Evolutionary conservation across 2,797 vertebrate species (phyloP).

Genomic region (Protosalanx chinensis): DNA sequence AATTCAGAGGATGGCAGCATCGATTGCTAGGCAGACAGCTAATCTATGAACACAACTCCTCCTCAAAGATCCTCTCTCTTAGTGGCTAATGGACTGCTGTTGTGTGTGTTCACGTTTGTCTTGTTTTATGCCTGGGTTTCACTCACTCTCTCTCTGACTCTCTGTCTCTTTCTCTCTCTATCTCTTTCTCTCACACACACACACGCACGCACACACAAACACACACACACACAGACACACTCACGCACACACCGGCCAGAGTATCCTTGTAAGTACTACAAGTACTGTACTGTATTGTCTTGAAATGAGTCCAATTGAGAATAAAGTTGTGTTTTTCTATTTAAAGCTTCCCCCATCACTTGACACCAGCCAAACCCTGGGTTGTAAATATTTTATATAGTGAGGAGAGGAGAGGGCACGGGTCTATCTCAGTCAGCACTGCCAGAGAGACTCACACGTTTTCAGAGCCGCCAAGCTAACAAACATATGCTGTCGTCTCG

Average conservation of each 20-base stretch:
- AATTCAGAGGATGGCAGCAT: conserved; percentile 25
- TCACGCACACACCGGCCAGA: conserved; percentile 22
- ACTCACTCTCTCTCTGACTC: neutral
- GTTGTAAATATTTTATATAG: conserved; percentile 83
- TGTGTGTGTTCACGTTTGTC: neutral
- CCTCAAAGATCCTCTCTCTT: conserved; percentile 43
- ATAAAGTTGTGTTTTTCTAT: conserved; percentile 81
- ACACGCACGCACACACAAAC: neutral
- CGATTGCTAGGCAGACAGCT: conserved; percentile 43
- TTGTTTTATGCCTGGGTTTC: neutral
- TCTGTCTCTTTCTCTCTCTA: too few relatives aligned
- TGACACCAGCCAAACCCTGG: conserved; percentile 84
- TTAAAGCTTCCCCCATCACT: conserved; percentile 86
- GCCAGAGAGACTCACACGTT: neutral
- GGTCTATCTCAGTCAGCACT: conserved; percentile 65
- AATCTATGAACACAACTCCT: conserved; percentile 31
- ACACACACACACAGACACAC: neutral
- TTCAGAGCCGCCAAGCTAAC: neutral
- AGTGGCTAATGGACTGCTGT: conserved; percentile 27
- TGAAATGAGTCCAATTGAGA: conserved; percentile 71
- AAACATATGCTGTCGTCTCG: neutral
- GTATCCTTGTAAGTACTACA: conserved; percentile 55
- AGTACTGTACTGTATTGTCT: conserved; percentile 57
- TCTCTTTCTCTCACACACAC: neutral
- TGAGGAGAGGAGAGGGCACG: conserved; percentile 71